Conservation (phyloP, 2,888 invertebrate species). For the Autographa gamma region DNA sequence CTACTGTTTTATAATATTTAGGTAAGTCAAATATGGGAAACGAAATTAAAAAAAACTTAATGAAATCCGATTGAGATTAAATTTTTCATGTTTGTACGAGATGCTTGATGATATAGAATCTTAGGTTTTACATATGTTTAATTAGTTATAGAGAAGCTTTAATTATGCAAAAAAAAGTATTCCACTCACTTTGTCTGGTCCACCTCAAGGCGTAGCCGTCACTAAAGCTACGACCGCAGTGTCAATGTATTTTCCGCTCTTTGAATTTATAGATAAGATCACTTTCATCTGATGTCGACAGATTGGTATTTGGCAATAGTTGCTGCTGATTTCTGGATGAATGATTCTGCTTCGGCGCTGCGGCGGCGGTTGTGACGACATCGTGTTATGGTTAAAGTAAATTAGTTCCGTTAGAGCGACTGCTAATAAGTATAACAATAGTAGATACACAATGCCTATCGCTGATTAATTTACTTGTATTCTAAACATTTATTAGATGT, state of each 20-base stretch:
- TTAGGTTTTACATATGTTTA: too few relatives aligned
- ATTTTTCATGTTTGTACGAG: too few relatives aligned
- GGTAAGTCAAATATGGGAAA: too few relatives aligned
- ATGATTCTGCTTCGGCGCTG: slow-evolving; percentile 74
- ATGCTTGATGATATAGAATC: too few relatives aligned
- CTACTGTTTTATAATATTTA: too few relatives aligned
- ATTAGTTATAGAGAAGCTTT: too few relatives aligned
- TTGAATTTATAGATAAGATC: slow-evolving; percentile 86
- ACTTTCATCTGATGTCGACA: slow-evolving; percentile 84
- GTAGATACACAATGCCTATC: slow-evolving; percentile 5
- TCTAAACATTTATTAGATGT: background rate
- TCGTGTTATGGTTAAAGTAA: slow-evolving; percentile 78
- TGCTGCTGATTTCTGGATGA: slow-evolving; percentile 87
- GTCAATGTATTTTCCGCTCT: slow-evolving; percentile 79
- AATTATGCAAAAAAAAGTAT: slow-evolving; percentile 7
- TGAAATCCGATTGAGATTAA: too few relatives aligned
- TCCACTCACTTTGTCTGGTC: slow-evolving; percentile 54
- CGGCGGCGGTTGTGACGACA: slow-evolving; percentile 80
- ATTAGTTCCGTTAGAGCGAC: slow-evolving; percentile 80
- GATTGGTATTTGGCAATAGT: slow-evolving; percentile 84
- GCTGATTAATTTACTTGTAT: slow-evolving; percentile 56
- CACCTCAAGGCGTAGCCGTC: slow-evolving; percentile 63
- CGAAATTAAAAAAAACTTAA: too few relatives aligned
- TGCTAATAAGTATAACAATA: slow-evolving; percentile 44
- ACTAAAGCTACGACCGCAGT: slow-evolving; percentile 74